These are phyloP conservation scores for Megalonaias nervosa DNA, from an alignment of 1,140 invertebrate genomes.

Conservation along the genomic window DNA sequence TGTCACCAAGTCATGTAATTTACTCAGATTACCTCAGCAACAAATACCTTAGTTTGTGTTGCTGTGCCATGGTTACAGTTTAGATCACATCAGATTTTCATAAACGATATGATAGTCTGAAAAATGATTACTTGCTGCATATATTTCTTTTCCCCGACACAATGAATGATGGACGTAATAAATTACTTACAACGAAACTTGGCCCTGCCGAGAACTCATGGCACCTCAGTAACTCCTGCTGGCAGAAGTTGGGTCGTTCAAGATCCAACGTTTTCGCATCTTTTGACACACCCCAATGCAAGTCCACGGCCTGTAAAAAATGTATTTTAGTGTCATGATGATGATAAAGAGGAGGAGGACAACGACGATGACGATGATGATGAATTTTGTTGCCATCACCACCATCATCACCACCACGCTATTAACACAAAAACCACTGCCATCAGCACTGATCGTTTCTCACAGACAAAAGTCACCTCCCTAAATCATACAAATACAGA, in stretches of 20 bases:
- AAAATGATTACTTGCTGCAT: not conserved
- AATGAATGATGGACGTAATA: not conserved
- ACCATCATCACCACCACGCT: not conserved
- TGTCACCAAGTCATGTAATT: too few species aligned
- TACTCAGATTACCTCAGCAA: not conserved
- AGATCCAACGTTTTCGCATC: slow-evolving; percentile 96
- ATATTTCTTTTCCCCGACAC: not conserved
- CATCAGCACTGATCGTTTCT: not conserved
- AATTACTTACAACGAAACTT: slow-evolving; percentile 87
- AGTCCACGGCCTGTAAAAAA: slow-evolving; percentile 88
- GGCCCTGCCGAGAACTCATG: slow-evolving; percentile 96
- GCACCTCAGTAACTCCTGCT: slow-evolving; percentile 96
- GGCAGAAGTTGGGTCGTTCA: slow-evolving; percentile 96
- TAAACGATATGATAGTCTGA: not conserved
- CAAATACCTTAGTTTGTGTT: too few species aligned
- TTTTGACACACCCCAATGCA: slow-evolving; percentile 86
- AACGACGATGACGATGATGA: not conserved
- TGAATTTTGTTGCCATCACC: not conserved
- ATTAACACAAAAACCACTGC: not conserved
- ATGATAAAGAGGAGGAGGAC: not conserved
- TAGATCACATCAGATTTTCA: too few species aligned
- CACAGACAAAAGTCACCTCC: too few species aligned
- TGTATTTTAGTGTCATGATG: not conserved
- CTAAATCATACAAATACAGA: too few species aligned
- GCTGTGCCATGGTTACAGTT: too few species aligned